phyloP scores from a whole-genome alignment of 2,113 vertebrate species.

The Microtus montanus region DNA sequence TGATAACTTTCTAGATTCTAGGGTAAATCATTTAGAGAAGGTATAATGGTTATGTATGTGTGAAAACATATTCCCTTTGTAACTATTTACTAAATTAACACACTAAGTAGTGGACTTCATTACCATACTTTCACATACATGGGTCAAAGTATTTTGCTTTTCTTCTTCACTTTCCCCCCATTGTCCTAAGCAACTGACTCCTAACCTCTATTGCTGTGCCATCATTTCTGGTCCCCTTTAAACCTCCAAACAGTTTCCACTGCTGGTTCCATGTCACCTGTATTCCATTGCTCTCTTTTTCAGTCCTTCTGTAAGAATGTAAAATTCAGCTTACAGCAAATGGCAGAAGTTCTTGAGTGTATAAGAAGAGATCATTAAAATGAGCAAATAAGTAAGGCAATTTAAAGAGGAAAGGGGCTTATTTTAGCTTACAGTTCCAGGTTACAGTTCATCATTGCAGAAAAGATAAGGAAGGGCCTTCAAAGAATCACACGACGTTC shows the following conservation, averaged over 20 bases:
- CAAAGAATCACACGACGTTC: neutral
- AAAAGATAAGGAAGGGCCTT: neutral
- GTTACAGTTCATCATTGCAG: neutral
- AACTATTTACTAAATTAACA: neutral
- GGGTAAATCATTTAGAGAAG: slow-evolving; percentile 15
- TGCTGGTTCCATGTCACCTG: neutral
- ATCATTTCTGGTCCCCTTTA: neutral
- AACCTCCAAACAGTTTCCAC: too few species aligned
- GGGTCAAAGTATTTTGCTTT: neutral
- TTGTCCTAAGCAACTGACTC: neutral
- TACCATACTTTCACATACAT: neutral
- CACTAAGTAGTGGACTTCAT: neutral
- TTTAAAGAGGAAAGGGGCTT: neutral
- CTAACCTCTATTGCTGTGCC: neutral
- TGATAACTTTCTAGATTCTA: slow-evolving; percentile 39
- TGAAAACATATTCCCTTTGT: neutral
- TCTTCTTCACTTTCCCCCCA: neutral
- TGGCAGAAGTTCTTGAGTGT: neutral
- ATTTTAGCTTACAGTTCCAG: neutral
- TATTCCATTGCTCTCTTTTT: neutral
- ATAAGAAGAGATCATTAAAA: neutral
- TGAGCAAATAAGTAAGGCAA: neutral
- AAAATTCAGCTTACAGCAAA: neutral
- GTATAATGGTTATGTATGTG: neutral
- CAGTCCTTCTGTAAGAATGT: neutral